Percentiles rank a stretch among this genome's conserved stretches.
These are phyloP conservation scores for Sebastes nivosus DNA, from an alignment of 2,797 vertebrate genomes.

Conservation along the genomic window DNA sequence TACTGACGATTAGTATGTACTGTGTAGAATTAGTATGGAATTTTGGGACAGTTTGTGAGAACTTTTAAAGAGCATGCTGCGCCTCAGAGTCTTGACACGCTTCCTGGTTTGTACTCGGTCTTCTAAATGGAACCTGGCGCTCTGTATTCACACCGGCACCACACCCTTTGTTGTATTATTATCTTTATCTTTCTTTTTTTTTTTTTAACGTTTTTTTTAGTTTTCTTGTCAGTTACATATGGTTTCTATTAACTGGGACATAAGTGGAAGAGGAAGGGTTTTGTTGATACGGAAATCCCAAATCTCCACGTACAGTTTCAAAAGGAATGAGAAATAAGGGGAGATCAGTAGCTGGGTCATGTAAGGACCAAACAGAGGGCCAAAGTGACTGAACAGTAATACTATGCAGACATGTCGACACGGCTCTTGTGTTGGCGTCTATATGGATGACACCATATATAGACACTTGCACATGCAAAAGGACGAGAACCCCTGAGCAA, in stretches of 20 bases:
- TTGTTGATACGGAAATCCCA: neutral
- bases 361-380: conserved; percentile 24
- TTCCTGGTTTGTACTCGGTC: neutral
- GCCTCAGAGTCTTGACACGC: neutral
- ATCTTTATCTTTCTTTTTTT: too few species aligned
- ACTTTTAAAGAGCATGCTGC: neutral
- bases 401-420: conserved; percentile 52
- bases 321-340: conserved; percentile 9
- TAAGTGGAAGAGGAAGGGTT: neutral
- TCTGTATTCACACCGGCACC: neutral
- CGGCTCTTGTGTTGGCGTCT: conserved; percentile 8
- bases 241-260: neutral
- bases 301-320: conserved; percentile 33
- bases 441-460: neutral
- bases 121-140: neutral
- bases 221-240: neutral
- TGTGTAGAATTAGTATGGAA: neutral
- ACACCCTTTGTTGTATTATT: neutral
- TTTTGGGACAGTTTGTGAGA: too few species aligned
- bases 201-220: neutral
- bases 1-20: neutral
- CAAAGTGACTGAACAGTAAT: conserved; percentile 45
- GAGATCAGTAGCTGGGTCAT: neutral
- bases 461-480: conserved; percentile 31
- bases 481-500: conserved; percentile 18